Percentiles rank a stretch among this genome's conserved stretches.
Evolutionary conservation across 2,113 vertebrate genomes (phyloP).

Genomic region (Sardina pilchardus): DNA sequence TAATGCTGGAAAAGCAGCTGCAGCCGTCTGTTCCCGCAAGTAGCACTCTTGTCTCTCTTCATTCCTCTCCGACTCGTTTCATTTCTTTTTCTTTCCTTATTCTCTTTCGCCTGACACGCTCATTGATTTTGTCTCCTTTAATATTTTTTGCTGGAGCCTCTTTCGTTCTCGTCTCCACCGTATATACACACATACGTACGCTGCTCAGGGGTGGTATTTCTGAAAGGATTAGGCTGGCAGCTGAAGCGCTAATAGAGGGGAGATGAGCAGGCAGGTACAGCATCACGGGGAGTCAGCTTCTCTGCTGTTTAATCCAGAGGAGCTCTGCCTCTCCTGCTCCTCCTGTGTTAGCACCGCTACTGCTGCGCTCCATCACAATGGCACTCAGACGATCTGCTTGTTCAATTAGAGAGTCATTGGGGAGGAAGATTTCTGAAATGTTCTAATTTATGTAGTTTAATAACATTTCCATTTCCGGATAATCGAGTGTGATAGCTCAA

Average conservation of each 20-base stretch:
- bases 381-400: background rate
- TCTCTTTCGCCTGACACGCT: constrained; percentile 24
- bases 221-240: background rate
- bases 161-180: background rate
- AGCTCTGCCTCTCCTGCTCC: background rate
- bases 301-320: background rate
- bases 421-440: background rate
- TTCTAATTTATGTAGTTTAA: background rate
- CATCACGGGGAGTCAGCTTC: background rate
- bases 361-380: background rate
- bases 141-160: constrained; percentile 30
- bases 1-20: constrained; percentile 21
- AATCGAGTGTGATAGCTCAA: background rate
- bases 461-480: background rate
- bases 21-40: background rate
- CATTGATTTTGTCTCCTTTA: constrained; percentile 35
- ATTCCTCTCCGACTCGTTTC: constrained; percentile 34
- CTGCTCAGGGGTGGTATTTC: constrained; percentile 36
- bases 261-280: background rate
- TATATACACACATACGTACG: background rate
- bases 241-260: background rate
- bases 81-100: constrained; percentile 26
- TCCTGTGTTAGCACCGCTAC: background rate
- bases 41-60: background rate
- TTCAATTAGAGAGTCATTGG: background rate